Base-by-base conservation (phyloP, 2,888 invertebrate genomes). In the Pristionchus fissidentatus region DNA sequence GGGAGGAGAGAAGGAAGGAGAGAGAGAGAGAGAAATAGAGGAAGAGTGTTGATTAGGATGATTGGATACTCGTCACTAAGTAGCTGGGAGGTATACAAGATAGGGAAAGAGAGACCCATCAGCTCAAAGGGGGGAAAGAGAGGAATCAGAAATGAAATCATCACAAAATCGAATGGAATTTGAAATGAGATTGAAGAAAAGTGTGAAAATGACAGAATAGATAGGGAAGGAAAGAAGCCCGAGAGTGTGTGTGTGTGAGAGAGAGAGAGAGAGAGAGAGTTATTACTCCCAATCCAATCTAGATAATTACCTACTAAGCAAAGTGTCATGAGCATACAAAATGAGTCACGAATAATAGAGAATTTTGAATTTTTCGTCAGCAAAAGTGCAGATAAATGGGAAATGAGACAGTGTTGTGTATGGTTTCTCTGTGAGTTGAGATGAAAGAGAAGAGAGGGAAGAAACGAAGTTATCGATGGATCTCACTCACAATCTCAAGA, bases 271-370 rank as follows among this genome's bases (percentile, higher is more conserved):
- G 38, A 75, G 75, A 75, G 43, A 26, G 10, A 26, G 46, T 46
- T 75, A 75, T 43, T 46, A 49, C 75, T 46, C 49, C 38, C 75
- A 43, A 46, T 75, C 75, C 75, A 75, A 10, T 66, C 38, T 66
- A 35, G 66, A 19, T 66, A 66, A 66, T 66, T 66, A n/a, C n/a
- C n/a, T 66, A 38, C 35, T 38, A 19, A 38, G 38, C 35, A 66
- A 66, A 38, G 38, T 66, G 66, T 38, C 38, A 66, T 13, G 66
- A 66, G 38, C 38, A 66, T 38, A 38, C 8, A 66, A 66, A 38
- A 38, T 35, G 38, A 35, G 66, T 66, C 22, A 66, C 38, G 35
- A 66, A 38, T 75, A 32, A 49, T 15, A 75, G 75, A 70, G 70
- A 70, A 70, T 19, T 41, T 32, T 22, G 38, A 46, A 46, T 4